These are phyloP conservation scores for Propsilocerus akamusi DNA, from an alignment of 1,140 invertebrate genomes.

Conservation along the genomic window DNA sequence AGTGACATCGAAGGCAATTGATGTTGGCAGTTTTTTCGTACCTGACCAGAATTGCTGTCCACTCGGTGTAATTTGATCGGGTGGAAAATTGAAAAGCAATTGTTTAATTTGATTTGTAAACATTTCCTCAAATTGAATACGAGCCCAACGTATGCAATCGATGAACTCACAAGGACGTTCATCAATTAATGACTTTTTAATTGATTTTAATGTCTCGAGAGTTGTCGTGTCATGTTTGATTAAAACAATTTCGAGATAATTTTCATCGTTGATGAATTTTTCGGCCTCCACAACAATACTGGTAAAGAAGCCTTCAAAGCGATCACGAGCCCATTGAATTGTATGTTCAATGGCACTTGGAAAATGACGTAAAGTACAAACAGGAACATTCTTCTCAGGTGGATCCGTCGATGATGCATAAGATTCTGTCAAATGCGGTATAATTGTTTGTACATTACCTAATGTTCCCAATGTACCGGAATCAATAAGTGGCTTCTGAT, in stretches of 20 bases:
- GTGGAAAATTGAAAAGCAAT: conserved; percentile 85
- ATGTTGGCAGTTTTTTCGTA: conserved; percentile 78
- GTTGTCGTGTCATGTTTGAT: conserved; percentile 72
- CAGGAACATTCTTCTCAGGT: conserved; percentile 93
- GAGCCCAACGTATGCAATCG: conserved; percentile 77
- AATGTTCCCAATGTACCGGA: conserved; percentile 93
- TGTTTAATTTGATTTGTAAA: conserved; percentile 87
- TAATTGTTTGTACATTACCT: conserved; percentile 84
- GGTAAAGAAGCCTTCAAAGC: conserved; percentile 81
- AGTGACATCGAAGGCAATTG: conserved; percentile 45
- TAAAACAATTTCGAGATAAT: conserved; percentile 62
- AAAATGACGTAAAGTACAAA: conserved; percentile 94
- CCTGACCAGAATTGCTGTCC: conserved; percentile 94
- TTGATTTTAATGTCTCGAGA: conserved; percentile 64
- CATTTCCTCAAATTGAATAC: conserved; percentile 72
- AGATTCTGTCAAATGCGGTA: conserved; percentile 81
- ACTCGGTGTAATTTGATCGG: conserved; percentile 65
- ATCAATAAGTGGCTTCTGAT: conserved; percentile 81
- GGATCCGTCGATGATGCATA: conserved; percentile 94
- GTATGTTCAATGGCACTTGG: conserved; percentile 96
- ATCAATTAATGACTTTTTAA: conserved; percentile 62
- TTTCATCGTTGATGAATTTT: conserved; percentile 57
- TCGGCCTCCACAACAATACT: conserved; percentile 72
- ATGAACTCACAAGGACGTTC: conserved; percentile 57
- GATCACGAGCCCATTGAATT: conserved; percentile 86